Evolutionary conservation across 2,797 vertebrate species (phyloP), one percentile per base, ranked within the genome.

Genomic region (Microcaecilia unicolor): DNA sequence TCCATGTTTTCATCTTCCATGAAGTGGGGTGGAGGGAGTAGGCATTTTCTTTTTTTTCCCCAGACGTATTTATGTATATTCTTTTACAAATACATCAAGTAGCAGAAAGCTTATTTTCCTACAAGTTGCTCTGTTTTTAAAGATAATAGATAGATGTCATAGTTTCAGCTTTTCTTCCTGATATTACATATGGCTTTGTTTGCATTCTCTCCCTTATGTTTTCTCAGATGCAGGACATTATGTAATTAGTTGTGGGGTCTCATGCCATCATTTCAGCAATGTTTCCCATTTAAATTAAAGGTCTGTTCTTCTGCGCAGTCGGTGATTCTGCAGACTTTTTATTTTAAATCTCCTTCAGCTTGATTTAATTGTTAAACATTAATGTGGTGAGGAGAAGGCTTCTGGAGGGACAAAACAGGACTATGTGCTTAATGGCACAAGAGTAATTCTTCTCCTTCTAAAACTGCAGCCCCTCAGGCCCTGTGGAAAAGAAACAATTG

Each of bases 221-320:
- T 91, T 84, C 70, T 89, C 89, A 90, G 87, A 91, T 90, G 86
- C 86, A 89, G 81, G 87, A 93, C 89, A 91, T 92, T 89, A 91
- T 87, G 84, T 88, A 92, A 92, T 97, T 95, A 90, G 83, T 81
- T 85, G 74, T 77, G 76, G 64, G 64, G 70, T 70, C 67, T 76
- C 64, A 59, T 54, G 45, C 61, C 76, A 67, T 81, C 70, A 31
- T 78, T 85, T 74, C 67, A 64, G 76, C 80, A 79, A 88, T 81
- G 81, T 85, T 87, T 91, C 72, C 77, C 79, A 78, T 87, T 90
- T 86, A 78, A 78, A 71, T 76, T 78, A 70, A 78, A 84, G 65
- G 84, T 70, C 70, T 77, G 77, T 65, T 65, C 45, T 64, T 81
- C 74, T 77, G 76, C 75, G 74, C 78, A 73, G 72, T 83, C 73